Evolutionary conservation across 2,888 invertebrate genomes (phyloP), one percentile per base, ranked within the genome.

Genomic region (Serrognathus titanus): DNA sequence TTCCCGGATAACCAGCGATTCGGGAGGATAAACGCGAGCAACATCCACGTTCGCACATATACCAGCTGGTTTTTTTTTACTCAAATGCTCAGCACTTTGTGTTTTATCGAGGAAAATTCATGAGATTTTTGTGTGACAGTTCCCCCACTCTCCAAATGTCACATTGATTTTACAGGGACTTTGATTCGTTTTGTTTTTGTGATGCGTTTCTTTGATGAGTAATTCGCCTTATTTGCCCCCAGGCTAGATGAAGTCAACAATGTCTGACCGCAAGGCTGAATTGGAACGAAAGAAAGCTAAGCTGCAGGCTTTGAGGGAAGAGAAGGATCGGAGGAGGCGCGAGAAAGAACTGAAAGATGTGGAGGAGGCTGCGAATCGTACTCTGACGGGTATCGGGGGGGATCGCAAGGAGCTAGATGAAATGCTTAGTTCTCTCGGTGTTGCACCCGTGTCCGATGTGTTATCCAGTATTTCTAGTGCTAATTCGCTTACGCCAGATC

Each of bases 261-360:
- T 92, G 91, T 87, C 90, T 51, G 94, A 94, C 79, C 85, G 94
- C 61, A 93, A 92, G 77, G 93, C 92, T n/a, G 94, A 95, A 79
- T 77, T 95, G 70, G 94, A 94, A 79, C 85, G 93, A 59, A 95
- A 95, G 78, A 93, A 94, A 76, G 93, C 92, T 20, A 94, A 93
- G 79, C 84, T 95, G 66, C 92, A 93, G 74, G 92, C 92, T 16
- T 83, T 95, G 53, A 82, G 94, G 2, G 94, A 94, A 67, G 94
- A 94, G 76, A 95, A 94, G 72, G 93, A 93, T 75, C 83, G 92
- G 7, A 84, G 92, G 58, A 83, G 90, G 48, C 82, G 88, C 57
- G 94, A 94, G 78, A 93, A 92, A 71, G 94, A 94, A 77, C 85
- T 88, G 71, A 92, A 92, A 80, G 92, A 92, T 84, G 89, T 90